A percentile compares a stretch with the other conserved stretches of the same genome.
Evolutionary conservation across 1,140 invertebrate species (phyloP).

Genomic region (Stenopsyche tienmushanensis): DNA sequence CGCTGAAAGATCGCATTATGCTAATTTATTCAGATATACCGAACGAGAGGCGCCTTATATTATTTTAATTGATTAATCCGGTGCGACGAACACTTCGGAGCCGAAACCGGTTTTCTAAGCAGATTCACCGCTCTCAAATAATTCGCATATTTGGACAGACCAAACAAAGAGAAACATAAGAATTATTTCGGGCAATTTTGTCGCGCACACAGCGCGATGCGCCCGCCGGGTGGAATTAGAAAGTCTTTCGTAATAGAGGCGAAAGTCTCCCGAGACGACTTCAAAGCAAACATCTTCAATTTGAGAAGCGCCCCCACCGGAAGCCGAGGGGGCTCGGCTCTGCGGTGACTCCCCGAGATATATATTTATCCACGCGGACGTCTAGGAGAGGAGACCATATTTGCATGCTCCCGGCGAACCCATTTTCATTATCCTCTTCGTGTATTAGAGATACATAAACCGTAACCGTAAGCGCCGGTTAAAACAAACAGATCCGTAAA

Average conservation of each 20-base stretch:
- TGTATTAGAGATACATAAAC: conserved; percentile 18
- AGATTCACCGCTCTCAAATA: background rate
- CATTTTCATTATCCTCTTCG: conserved; percentile 25
- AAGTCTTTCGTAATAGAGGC: background rate
- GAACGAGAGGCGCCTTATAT: background rate
- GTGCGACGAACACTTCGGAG: background rate
- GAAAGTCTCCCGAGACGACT: background rate
- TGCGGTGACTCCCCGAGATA: conserved; percentile 13
- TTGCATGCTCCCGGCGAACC: conserved; percentile 9
- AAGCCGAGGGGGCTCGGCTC: conserved; percentile 6
- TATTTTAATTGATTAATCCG: conserved; percentile 15
- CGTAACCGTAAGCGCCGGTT: conserved; percentile 10
- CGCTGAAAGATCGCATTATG: background rate
- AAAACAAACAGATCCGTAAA: conserved; percentile 7
- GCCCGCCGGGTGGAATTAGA: too few relatives aligned
- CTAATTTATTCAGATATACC: conserved; percentile 17
- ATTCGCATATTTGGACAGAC: background rate
- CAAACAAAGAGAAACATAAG: too few relatives aligned
- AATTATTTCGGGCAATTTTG: background rate
- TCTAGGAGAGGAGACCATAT: background rate
- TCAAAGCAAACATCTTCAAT: conserved; percentile 27
- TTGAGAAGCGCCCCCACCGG: conserved; percentile 4
- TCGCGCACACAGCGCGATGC: background rate
- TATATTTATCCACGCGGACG: background rate
- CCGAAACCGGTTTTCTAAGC: background rate